phyloP scores from a whole-genome alignment of 2,797 vertebrate genomes.

The Takifugu ocellatus region DNA sequence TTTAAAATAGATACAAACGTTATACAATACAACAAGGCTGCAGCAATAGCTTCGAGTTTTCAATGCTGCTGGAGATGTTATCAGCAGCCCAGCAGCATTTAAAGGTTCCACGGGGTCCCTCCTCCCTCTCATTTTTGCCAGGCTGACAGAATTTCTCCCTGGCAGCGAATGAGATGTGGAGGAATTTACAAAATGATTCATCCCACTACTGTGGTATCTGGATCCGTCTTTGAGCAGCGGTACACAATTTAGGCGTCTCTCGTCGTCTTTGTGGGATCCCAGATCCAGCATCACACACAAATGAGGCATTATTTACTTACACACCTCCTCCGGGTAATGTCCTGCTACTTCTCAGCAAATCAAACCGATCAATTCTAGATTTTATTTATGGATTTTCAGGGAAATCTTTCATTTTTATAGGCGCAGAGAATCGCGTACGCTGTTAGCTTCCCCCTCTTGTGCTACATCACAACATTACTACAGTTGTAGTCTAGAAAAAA shows the following conservation, averaged over 20 bases:
- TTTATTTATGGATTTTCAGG: no score
- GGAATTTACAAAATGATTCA: conserved; percentile 57
- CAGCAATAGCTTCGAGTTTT: conserved; percentile 2
- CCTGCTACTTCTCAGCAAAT: no score
- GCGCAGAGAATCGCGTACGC: no score
- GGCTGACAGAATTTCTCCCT: conserved; percentile 43
- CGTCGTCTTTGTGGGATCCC: conserved; percentile 56
- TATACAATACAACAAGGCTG: not conserved
- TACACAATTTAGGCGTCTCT: conserved; percentile 48
- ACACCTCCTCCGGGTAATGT: no score
- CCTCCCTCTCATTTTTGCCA: conserved; percentile 24
- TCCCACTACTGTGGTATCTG: conserved; percentile 57
- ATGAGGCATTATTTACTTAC: conserved; percentile 3
- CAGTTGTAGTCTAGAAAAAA: conserved; percentile 6
- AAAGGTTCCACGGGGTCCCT: conserved; percentile 22
- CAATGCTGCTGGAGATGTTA: conserved; percentile 15
- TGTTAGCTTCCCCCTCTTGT: not conserved
- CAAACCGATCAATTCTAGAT: no score
- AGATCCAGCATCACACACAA: conserved; percentile 30
- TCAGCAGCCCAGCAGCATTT: conserved; percentile 10
- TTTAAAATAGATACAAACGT: conserved; percentile 43
- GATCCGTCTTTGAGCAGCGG: conserved; percentile 43
- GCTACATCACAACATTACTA: not conserved
- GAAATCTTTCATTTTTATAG: no score
- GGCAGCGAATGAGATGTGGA: conserved; percentile 53